These are phyloP conservation scores for Metaphire vulgaris DNA, from an alignment of 1,140 invertebrate genomes.

Conservation along the genomic window DNA sequence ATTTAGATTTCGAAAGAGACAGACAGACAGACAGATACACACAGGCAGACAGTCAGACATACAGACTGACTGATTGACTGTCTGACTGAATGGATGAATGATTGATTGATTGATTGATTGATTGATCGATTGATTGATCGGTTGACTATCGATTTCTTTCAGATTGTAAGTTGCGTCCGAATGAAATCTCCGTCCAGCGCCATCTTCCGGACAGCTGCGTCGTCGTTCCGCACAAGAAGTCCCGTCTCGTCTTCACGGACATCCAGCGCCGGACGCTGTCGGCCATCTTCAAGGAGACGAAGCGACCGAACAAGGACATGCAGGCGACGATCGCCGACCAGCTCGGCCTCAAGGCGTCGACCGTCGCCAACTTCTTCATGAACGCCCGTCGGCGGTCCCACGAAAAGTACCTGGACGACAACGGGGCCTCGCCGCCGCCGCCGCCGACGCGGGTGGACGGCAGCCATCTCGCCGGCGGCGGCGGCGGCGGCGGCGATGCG, in stretches of 20 bases:
- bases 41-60: neutral
- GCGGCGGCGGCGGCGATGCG: too few species aligned
- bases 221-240: slow-evolving; percentile 69
- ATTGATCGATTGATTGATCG: slow-evolving; percentile 1
- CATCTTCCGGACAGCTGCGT: slow-evolving; percentile 34
- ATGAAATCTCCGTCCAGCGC: too few species aligned
- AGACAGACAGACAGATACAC: neutral
- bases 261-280: slow-evolving; percentile 98
- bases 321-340: slow-evolving; percentile 98
- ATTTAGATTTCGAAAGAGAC: neutral
- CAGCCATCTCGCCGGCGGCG: neutral
- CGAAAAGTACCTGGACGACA: slow-evolving; percentile 97
- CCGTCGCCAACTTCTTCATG: slow-evolving; percentile 99
- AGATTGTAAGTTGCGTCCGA: slow-evolving; percentile 4
- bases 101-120: neutral
- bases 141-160: neutral
- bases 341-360: slow-evolving; percentile 92
- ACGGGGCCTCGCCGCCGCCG: too few species aligned
- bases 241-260: slow-evolving; percentile 98
- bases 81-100: neutral
- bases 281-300: slow-evolving; percentile 91
- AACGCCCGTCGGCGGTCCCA: slow-evolving; percentile 93
- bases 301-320: slow-evolving; percentile 99
- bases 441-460: neutral
- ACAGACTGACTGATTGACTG: neutral